Base-by-base conservation (phyloP, 2,797 vertebrate species). In the Melanotaenia nigrans region DNA sequence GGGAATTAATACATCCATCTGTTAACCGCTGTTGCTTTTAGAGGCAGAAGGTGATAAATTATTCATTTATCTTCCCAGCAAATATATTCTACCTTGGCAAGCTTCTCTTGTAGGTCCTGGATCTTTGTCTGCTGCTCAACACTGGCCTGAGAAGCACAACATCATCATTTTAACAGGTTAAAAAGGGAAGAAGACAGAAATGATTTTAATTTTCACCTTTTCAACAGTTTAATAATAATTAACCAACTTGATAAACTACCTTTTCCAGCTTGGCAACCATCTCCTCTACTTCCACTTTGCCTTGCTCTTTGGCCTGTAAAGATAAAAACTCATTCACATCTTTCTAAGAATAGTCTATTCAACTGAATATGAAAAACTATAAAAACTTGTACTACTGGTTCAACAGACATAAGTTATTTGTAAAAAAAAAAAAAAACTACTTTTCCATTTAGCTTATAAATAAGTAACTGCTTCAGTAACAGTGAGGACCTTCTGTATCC, bases 61-160 rank as follows among this genome's bases (percentile, higher is more conserved):
- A 90, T 91, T 82, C 42, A 91, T 82, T 45, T n/a, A 18, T 68
- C 54, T 68, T 60, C 38, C 40, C 42, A 71, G 61, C 13, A 58
- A 55, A 76, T 61, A 72, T 63, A 40, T 59, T 79, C 54, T 79
- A 99, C 98, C 96, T 99, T 99, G 79, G 94, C 85, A 66, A 98
- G 95, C 82, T 99, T 99, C 75, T 99, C 97, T 77, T 99, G 97
- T 68, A 99, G 95, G 62, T 99, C 98, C 75, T 97, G 96, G 73
- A 97, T 97, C 93, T 96, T 99, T 72, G 90, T 87, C 83, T 98
- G 97, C 90, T 99, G 97, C 68, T 99, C 98, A 66, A 93, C 91
- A 87, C 95, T 98, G 83, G 95, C 95, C 98, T 99, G 54, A 82
- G 85, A 88, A 33, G 51, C 42, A 71, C 62, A 25, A 64, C 0